A percentile compares a stretch with the other conserved stretches of the same genome.
These are phyloP conservation scores for Chrysopilus asiliformis DNA, from an alignment of 2,888 invertebrate genomes.

Conservation along the genomic window DNA sequence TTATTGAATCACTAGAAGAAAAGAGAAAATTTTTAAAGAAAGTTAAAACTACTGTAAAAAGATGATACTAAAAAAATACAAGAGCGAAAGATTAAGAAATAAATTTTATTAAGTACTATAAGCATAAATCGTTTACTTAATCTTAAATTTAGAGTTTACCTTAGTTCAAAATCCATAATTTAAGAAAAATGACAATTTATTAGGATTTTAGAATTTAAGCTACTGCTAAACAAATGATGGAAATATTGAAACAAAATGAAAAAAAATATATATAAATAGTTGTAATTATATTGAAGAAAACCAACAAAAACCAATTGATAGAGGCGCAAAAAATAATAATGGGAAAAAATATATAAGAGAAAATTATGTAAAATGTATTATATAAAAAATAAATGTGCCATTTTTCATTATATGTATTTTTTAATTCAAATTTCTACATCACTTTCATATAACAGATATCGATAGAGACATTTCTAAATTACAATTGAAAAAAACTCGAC, in stretches of 20 bases:
- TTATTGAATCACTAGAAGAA: conserved; percentile 3
- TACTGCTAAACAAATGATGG: conserved; percentile 4
- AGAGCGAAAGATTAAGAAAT: not conserved
- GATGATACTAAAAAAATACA: not conserved
- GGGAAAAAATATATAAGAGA: conserved; percentile 10
- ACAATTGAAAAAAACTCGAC: too few relatives aligned
- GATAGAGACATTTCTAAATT: too few relatives aligned
- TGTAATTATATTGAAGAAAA: not conserved
- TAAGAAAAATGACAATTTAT: conserved; percentile 13
- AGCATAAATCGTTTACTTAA: conserved; percentile 10
- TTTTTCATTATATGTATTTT: conserved; percentile 16
- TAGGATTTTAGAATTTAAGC: conserved; percentile 11
- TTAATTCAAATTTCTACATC: too few relatives aligned
- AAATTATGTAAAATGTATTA: conserved; percentile 13
- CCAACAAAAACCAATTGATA: conserved; percentile 8
- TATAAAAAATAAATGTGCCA: conserved; percentile 18
- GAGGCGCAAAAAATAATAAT: conserved; percentile 13
- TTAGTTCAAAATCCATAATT: conserved; percentile 12
- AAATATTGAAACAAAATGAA: not conserved
- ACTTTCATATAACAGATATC: too few relatives aligned
- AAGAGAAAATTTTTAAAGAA: not conserved
- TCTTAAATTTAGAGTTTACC: conserved; percentile 9
- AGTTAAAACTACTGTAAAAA: not conserved
- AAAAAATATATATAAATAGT: not conserved
- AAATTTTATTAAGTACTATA: not conserved